A percentile compares a stretch with the other conserved stretches of the same genome.
Evolutionary conservation across 1,140 invertebrate genomes (phyloP).

Genomic region (Scaptodrosophila lebanonensis): DNA sequence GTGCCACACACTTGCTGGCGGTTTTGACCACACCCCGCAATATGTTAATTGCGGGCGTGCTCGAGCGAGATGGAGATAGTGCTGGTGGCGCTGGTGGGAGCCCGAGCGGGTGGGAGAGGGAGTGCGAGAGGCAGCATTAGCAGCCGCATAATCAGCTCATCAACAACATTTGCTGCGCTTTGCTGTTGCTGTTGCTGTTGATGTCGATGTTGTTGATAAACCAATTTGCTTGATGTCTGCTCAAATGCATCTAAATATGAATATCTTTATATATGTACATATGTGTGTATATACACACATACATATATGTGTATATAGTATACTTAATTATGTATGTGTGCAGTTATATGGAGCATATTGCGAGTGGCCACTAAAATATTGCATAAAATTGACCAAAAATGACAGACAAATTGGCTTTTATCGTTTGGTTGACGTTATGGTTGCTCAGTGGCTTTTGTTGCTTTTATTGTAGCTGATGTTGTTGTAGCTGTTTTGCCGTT

Average conservation of each 20-base stretch:
- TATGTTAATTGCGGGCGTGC: slow-evolving; percentile 70
- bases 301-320: too few species aligned
- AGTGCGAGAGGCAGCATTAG: slow-evolving; percentile 30
- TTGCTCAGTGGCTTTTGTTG: slow-evolving; percentile 49
- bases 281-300: slow-evolving; percentile 6
- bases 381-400: slow-evolving; percentile 73
- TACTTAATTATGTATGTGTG: too few species aligned
- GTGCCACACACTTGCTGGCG: too few species aligned
- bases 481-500: slow-evolving; percentile 12
- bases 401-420: slow-evolving; percentile 75
- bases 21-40: slow-evolving; percentile 60
- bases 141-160: slow-evolving; percentile 37
- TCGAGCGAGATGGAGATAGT: slow-evolving; percentile 11
- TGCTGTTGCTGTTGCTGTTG: too few species aligned
- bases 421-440: too few species aligned
- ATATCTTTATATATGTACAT: slow-evolving; percentile 15
- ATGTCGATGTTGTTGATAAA: slow-evolving; percentile 67
- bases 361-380: slow-evolving; percentile 70
- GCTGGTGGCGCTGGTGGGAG: neutral
- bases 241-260: slow-evolving; percentile 41
- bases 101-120: neutral
- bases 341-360: too few species aligned
- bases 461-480: slow-evolving; percentile 30
- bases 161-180: slow-evolving; percentile 41
- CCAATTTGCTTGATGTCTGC: slow-evolving; percentile 72